These are phyloP conservation scores for Cochlearius cochlearius DNA, from an alignment of 2,113 vertebrate genomes.

Conservation along the genomic window DNA sequence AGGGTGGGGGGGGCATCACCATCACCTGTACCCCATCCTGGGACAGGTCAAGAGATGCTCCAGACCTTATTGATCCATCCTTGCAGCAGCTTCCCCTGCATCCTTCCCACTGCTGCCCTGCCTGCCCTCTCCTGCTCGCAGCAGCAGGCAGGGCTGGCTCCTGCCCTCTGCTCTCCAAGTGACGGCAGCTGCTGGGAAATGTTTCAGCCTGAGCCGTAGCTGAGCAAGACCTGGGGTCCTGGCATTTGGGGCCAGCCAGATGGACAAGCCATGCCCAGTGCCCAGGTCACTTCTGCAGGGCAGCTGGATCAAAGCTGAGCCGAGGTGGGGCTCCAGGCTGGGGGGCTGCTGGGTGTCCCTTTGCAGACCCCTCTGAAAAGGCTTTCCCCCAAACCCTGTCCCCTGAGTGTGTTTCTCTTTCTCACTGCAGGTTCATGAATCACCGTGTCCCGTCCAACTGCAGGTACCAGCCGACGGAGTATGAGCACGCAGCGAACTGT, in stretches of 20 bases:
- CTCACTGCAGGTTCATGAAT: slow-evolving; percentile 89
- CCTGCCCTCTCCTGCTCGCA: not conserved
- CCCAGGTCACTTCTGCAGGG: not conserved
- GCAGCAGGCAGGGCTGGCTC: not conserved
- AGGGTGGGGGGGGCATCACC: no score
- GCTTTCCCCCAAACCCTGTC: accelerated
- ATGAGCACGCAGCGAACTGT: slow-evolving; percentile 92
- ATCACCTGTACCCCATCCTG: not conserved
- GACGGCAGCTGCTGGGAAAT: not conserved
- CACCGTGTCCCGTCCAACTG: slow-evolving; percentile 85
- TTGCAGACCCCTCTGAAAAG: not conserved
- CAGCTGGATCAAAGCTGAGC: not conserved
- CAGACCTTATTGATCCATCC: not conserved
- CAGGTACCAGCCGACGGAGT: slow-evolving; percentile 93
- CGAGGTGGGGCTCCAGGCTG: not conserved
- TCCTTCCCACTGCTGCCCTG: not conserved
- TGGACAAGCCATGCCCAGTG: not conserved
- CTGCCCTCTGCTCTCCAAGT: not conserved
- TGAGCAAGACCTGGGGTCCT: not conserved
- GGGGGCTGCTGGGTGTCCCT: not conserved
- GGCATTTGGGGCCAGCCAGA: not conserved
- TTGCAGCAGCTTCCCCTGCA: not conserved
- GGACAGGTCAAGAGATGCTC: not conserved
- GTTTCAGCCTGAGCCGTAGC: not conserved
- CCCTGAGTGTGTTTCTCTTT: not conserved